These are phyloP conservation scores for Trichogramma evanescens DNA, from an alignment of 2,888 invertebrate genomes.

Conservation along the genomic window DNA sequence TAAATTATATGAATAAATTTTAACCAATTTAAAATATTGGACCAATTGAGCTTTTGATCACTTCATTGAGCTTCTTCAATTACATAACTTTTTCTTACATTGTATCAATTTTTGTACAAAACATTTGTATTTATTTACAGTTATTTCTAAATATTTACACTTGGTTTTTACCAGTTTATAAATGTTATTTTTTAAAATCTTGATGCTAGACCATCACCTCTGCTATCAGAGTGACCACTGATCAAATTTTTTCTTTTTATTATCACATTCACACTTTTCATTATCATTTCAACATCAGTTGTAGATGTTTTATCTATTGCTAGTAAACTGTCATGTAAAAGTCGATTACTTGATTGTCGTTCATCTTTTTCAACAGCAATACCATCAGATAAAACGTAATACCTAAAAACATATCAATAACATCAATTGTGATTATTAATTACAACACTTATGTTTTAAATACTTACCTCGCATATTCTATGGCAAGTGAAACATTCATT, in stretches of 20 bases:
- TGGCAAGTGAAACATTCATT: conserved; percentile 47
- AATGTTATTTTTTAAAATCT: conserved; percentile 46
- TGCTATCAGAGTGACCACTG: conserved; percentile 64
- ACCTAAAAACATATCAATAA: conserved; percentile 27
- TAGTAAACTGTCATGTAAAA: conserved; percentile 24
- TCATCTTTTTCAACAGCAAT: conserved; percentile 36
- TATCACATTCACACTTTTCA: conserved; percentile 59
- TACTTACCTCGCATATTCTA: conserved; percentile 50
- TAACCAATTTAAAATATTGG: neutral
- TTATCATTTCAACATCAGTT: conserved; percentile 27
- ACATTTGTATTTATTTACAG: neutral
- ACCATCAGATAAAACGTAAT: conserved; percentile 35
- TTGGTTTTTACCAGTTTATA: neutral
- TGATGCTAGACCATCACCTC: conserved; percentile 64
- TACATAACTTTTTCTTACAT: no score
- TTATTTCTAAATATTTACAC: neutral
- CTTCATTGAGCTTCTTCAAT: no score
- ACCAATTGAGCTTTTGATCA: no score
- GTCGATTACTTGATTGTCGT: conserved; percentile 29
- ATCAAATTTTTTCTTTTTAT: conserved; percentile 59
- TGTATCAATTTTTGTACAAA: neutral
- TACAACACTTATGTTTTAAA: neutral
- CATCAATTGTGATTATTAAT: conserved; percentile 1
- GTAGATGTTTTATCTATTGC: conserved; percentile 26
- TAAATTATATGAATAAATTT: conserved; percentile 3